A percentile compares a stretch with the other conserved stretches of the same genome.
phyloP scores from a whole-genome alignment of 2,113 vertebrate genomes.

The Grammomys surdaster region DNA sequence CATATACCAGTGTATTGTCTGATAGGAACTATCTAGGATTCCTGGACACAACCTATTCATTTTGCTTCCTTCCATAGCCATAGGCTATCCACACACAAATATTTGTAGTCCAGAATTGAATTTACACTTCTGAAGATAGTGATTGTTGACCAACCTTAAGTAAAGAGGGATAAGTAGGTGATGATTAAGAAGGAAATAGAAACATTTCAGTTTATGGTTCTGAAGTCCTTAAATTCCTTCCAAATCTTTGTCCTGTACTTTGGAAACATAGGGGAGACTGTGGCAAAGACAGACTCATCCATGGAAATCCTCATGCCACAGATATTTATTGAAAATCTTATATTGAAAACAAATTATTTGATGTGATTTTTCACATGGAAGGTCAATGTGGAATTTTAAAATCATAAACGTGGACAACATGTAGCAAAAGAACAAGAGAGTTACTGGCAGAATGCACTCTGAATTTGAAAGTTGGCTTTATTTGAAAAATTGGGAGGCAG shows the following conservation, averaged over 20 bases:
- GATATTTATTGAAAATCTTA: not conserved
- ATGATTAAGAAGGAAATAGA: not conserved
- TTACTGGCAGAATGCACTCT: not conserved
- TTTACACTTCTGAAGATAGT: not conserved
- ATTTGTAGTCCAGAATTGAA: not conserved
- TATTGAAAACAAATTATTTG: not conserved
- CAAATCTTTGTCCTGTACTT: not conserved
- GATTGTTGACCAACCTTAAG: not conserved
- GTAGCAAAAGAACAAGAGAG: not conserved
- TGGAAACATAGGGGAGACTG: not conserved
- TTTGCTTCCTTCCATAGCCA: not conserved
- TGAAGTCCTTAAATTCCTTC: not conserved
- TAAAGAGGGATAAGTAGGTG: not conserved
- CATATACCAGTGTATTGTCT: not conserved
- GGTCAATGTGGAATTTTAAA: constrained; percentile 22
- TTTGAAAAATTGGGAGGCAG: not conserved
- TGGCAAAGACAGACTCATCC: not conserved
- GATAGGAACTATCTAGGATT: not conserved
- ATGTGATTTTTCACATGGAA: constrained; percentile 5
- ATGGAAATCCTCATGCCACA: not conserved
- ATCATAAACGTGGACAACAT: not conserved
- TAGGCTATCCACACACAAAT: not conserved
- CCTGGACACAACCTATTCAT: not conserved
- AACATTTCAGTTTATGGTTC: not conserved
- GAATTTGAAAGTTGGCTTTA: not conserved